These are phyloP conservation scores for Illadopsis cleaveri DNA, from an alignment of 2,113 vertebrate species.

Conservation along the genomic window DNA sequence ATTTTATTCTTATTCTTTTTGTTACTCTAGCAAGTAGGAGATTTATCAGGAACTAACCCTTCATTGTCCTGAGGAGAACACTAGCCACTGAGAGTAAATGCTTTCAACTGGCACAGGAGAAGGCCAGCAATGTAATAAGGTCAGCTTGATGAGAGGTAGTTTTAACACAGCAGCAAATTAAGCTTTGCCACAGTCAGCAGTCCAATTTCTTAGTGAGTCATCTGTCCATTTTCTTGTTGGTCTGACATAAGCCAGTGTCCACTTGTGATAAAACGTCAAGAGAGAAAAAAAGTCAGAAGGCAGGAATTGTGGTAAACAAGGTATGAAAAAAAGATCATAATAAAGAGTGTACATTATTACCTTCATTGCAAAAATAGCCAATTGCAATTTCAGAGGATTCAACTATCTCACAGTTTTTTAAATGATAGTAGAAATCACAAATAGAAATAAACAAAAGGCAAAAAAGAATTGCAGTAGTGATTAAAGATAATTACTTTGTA, in stretches of 20 bases:
- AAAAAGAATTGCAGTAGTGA: not conserved
- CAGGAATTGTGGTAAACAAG: not conserved
- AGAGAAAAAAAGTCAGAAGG: not conserved
- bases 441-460: not conserved
- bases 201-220: not conserved
- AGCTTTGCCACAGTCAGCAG: not conserved
- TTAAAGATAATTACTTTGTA: not conserved
- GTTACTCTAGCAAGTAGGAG: not conserved
- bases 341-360: not conserved
- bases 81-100: not conserved
- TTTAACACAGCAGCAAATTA: not conserved
- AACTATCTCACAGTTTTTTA: not conserved
- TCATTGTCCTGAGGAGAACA: not conserved
- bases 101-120: not conserved
- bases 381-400: not conserved
- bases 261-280: not conserved
- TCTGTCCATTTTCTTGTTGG: not conserved
- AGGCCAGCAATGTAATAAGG: not conserved
- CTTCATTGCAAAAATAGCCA: not conserved
- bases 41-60: not conserved
- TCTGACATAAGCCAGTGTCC: not conserved
- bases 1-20: not conserved
- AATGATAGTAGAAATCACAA: not conserved
- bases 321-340: not conserved
- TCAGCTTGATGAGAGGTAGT: not conserved